Conservation (phyloP, 1,140 invertebrate genomes). For the Ceratosolen fusciceps region DNA sequence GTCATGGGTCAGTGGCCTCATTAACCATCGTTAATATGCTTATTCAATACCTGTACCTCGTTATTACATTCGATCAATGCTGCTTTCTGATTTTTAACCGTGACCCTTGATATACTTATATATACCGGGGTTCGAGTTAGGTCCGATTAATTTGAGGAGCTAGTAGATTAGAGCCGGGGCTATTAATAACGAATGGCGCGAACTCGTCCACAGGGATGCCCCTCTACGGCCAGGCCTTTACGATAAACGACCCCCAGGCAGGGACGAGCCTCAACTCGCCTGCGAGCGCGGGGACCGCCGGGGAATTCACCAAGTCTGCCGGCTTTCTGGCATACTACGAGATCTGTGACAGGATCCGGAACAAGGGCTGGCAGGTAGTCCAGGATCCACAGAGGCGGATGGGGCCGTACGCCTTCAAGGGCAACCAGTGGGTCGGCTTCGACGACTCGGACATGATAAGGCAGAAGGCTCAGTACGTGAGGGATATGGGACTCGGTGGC, state of each 20-base stretch:
- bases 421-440: constrained; percentile 90
- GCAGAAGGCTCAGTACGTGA: constrained; percentile 83
- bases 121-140: too few species aligned
- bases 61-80: too few species aligned
- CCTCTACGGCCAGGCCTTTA: constrained; percentile 90
- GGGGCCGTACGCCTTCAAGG: constrained; percentile 89
- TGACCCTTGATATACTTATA: too few species aligned
- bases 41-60: background rate
- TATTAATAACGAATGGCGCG: background rate
- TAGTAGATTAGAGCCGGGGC: too few species aligned
- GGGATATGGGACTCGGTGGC: constrained; percentile 83
- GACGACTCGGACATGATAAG: constrained; percentile 87
- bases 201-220: constrained; percentile 75
- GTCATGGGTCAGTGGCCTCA: constrained; percentile 80
- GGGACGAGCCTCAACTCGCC: constrained; percentile 78
- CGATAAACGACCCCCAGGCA: constrained; percentile 73
- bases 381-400: constrained; percentile 82
- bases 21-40: background rate
- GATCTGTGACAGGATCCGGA: constrained; percentile 85
- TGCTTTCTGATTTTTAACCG: too few species aligned
- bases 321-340: constrained; percentile 93
- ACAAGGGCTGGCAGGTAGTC: constrained; percentile 83
- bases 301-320: constrained; percentile 85
- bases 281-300: constrained; percentile 82
- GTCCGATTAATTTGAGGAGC: too few species aligned